Base-by-base conservation (phyloP, 2,797 vertebrate genomes). In the Glyptemys insculpta region DNA sequence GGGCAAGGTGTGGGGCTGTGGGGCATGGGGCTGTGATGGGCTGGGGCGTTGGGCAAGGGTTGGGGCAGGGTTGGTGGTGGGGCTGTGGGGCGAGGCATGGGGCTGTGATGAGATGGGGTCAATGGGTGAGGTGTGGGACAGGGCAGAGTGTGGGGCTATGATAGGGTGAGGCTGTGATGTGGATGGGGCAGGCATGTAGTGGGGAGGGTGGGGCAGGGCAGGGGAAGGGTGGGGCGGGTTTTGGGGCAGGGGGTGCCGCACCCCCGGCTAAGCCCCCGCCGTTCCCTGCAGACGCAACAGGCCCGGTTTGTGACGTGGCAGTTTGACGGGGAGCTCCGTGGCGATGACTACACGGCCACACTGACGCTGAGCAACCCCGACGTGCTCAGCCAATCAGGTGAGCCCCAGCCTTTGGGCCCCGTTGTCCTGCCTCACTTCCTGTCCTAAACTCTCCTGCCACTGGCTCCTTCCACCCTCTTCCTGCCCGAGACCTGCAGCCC, bases 281-380 rank as follows among this genome's bases (percentile, higher is more conserved):
- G 2, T 23, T 25, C 23, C 6, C 74, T 4, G 6, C 93, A 99
- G 99, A 99, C 99, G 0, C 99, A 99, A 86, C 99, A 99, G 98
- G 98, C 99, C 79, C 99, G 99, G 97, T 99, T 99, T 57, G 98
- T 99, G 85, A 99, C 99, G 0, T 99, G 99, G 99, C 99, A 99
- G 94, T 99, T 99, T 68, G 99, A 99, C 80, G 98, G 98, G 0
- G 99, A 99, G 95, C 99, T 99, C 97, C 98, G 99, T 34, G 99
- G 99, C 1, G 99, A 98, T 0, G 99, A 99, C 98, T 99, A 99
- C 97, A 99, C 99, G 0, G 99, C 99, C 62, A 99, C 99, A 10
- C 97, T 99, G 86, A 99, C 99, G 0, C 97, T 99, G 91, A 99
- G 99, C 79, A 99, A 99, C 95, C 99, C 99, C 4, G 99, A 99